phyloP scores from a whole-genome alignment of 2,888 invertebrate species.

The Drosophila pseudotalamancana region DNA sequence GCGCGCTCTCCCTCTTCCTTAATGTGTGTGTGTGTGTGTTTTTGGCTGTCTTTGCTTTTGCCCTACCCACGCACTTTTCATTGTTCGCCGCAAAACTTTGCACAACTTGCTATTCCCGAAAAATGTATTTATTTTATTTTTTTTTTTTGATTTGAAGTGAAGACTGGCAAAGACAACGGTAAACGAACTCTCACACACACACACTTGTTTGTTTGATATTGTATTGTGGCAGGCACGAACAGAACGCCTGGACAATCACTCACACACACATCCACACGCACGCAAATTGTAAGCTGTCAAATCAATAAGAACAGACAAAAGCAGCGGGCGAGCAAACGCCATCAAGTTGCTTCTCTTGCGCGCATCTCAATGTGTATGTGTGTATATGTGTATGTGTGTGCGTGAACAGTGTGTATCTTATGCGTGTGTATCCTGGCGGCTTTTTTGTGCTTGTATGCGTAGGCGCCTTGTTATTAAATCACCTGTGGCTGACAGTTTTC shows the following conservation, averaged over 20 bases:
- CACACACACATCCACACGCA: constrained; percentile 15
- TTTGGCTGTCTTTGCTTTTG: constrained; percentile 25
- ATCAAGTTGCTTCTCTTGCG: constrained; percentile 23
- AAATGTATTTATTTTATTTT: constrained; percentile 36
- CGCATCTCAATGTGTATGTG: constrained; percentile 16
- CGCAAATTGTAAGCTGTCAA: constrained; percentile 64
- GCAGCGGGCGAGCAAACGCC: constrained; percentile 47
- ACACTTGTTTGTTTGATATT: constrained; percentile 47
- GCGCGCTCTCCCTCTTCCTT: neutral
- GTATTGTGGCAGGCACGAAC: constrained; percentile 64
- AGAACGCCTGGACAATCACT: constrained; percentile 47
- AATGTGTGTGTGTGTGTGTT: neutral
- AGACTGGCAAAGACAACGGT: constrained; percentile 30
- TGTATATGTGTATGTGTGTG: constrained; percentile 21
- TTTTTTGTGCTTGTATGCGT: constrained; percentile 35
- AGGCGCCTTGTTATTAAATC: constrained; percentile 62
- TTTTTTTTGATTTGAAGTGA: constrained; percentile 21
- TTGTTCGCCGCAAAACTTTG: constrained; percentile 54
- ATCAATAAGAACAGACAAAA: constrained; percentile 71
- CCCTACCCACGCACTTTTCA: constrained; percentile 60
- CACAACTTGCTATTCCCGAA: constrained; percentile 49
- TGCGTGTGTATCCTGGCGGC: constrained; percentile 26
- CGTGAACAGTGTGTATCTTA: constrained; percentile 6
- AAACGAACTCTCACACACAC: constrained; percentile 6
- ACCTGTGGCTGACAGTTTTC: constrained; percentile 78